Percentiles rank a stretch among this genome's conserved stretches.
Conservation (phyloP, 2,888 invertebrate species). For the Caenorhabditis japonica region DNA sequence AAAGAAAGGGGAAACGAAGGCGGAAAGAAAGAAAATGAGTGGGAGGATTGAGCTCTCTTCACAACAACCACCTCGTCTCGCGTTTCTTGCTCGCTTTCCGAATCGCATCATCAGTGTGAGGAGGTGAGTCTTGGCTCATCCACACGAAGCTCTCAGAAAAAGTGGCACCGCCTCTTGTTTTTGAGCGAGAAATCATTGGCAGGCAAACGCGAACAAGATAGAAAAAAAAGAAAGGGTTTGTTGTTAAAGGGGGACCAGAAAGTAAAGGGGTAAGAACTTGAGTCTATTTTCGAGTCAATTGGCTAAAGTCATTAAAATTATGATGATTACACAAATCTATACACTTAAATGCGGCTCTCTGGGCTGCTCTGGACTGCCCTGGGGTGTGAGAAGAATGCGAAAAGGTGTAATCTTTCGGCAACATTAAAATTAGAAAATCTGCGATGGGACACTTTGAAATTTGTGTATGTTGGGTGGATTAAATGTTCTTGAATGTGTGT, state of each 20-base stretch:
- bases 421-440: no score
- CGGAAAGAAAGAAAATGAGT: slow-evolving; percentile 53
- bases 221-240: slow-evolving; percentile 14
- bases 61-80: slow-evolving; percentile 31
- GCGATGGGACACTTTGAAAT: no score
- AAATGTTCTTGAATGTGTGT: no score
- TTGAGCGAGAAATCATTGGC: slow-evolving; percentile 5
- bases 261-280: background rate
- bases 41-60: slow-evolving; percentile 47
- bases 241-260: slow-evolving; percentile 1
- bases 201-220: slow-evolving; percentile 12
- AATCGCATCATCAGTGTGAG: slow-evolving; percentile 32
- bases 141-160: slow-evolving; percentile 8
- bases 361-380: background rate
- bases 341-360: no score
- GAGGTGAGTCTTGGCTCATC: no score
- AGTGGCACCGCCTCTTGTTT: slow-evolving; percentile 41
- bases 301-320: slow-evolving; percentile 43
- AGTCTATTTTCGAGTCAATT: no score
- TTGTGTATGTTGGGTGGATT: no score
- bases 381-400: slow-evolving; percentile 26
- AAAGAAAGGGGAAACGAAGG: slow-evolving; percentile 26
- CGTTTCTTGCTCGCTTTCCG: slow-evolving; percentile 3
- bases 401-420: slow-evolving; percentile 13
- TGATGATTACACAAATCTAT: slow-evolving; percentile 47